Percentiles rank a stretch among this genome's conserved stretches.
Conservation (phyloP, 2,797 vertebrate genomes). For the Cirrhinus molitorella region DNA sequence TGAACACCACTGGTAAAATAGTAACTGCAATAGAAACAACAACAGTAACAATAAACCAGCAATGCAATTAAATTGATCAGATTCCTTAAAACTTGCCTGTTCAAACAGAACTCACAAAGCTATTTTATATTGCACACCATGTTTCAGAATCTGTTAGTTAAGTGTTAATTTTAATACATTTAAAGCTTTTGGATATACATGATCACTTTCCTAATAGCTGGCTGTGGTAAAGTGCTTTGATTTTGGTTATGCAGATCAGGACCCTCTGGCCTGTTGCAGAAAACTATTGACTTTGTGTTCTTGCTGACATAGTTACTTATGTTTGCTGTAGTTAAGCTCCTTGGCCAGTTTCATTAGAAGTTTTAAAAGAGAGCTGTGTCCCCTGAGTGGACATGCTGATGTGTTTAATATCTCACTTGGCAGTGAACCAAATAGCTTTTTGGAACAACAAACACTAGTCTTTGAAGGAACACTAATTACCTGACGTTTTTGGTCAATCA, state of each 20-base stretch:
- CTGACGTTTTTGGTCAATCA: conserved; percentile 41
- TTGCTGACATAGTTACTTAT: conserved; percentile 43
- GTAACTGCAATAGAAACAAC: too few relatives aligned
- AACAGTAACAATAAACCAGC: too few relatives aligned
- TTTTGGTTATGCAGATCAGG: conserved; percentile 23
- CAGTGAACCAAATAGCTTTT: conserved; percentile 33
- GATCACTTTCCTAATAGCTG: not conserved
- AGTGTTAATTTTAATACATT: not conserved
- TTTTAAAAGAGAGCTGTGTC: conserved; percentile 27
- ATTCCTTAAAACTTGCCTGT: not conserved
- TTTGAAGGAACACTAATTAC: conserved; percentile 45
- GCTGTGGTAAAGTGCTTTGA: conserved; percentile 17
- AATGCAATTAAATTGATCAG: not conserved
- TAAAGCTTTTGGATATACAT: not conserved
- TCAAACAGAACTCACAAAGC: not conserved
- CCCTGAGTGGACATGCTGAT: conserved; percentile 32
- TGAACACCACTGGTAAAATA: too few relatives aligned
- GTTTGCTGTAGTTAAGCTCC: conserved; percentile 22
- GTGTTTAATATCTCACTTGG: conserved; percentile 43
- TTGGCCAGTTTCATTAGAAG: conserved; percentile 35
- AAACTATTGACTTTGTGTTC: conserved; percentile 27
- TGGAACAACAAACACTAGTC: conserved; percentile 32
- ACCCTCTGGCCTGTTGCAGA: conserved; percentile 14
- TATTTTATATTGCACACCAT: not conserved
- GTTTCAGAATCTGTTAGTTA: not conserved